Base-by-base conservation (phyloP, 2,888 invertebrate genomes). In the Boloria euphrosyne region DNA sequence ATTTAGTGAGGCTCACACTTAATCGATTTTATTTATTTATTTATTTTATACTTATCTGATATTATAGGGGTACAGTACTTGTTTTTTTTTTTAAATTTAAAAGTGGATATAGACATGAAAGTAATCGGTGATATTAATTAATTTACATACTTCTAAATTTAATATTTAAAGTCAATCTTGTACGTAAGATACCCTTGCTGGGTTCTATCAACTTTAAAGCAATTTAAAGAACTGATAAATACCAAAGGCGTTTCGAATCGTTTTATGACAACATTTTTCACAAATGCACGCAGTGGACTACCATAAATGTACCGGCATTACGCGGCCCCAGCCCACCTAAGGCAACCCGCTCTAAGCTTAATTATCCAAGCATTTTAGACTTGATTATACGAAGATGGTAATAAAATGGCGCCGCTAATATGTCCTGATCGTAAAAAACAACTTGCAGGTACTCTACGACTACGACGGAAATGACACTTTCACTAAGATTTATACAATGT, bases 281-380 rank as follows among this genome's bases (percentile, higher is more conserved):
- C 84, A 79, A 84, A 87, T 86, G 85, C 82, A 78, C 80, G 78
- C 77, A 75, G 78, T 78, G 71, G 75, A 79, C 80, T 85, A 75
- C 91, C 90, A 83, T 91, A 90, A 82, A 89, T 82, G 90, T 74
- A 71, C 70, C 67, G 76, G 74, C 82, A 86, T 88, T 89, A 87
- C 85, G 87, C 87, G 86, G 80, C 82, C 86, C 80, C 87, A 75
- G 74, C 73, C 90, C 89, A 66, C 74, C 80, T 90, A 89, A 78
- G 91, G 90, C 69, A 90, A 82, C 81, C 84, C 75, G 89, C 76
- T 84, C 74, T 65, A 78, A 79, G 78, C 80, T 81, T 87, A 88
- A 90, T 90, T 89, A 90, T 86, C 85, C 80, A 84, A 80, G 77
- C 83, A 80, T 80, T 84, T 78, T 80, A 76, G 79, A 82, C 86